A percentile compares a stretch with the other conserved stretches of the same genome.
phyloP scores from a whole-genome alignment of 2,797 vertebrate genomes.

The Poecilia gillii region DNA sequence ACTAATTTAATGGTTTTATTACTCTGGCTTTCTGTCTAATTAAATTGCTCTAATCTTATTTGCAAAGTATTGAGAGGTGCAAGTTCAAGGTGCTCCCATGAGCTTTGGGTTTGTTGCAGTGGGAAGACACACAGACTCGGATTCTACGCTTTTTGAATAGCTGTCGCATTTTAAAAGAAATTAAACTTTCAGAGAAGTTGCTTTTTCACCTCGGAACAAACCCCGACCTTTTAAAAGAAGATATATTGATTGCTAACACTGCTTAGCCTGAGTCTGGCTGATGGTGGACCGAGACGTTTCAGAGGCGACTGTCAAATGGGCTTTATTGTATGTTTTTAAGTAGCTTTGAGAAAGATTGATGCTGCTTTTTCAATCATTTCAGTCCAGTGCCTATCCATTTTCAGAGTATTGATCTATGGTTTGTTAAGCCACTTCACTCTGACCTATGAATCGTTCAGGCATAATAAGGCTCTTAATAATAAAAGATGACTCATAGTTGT shows the following conservation, averaged over 20 bases:
- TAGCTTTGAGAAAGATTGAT: background rate
- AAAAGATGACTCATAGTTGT: background rate
- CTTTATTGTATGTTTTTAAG: background rate
- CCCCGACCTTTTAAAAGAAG: background rate
- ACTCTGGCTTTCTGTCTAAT: slow-evolving; percentile 73
- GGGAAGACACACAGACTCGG: slow-evolving; percentile 19
- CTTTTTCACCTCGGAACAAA: background rate
- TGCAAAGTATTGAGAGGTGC: slow-evolving; percentile 73
- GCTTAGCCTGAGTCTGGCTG: slow-evolving; percentile 10
- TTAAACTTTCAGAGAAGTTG: slow-evolving; percentile 22
- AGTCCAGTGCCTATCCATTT: background rate
- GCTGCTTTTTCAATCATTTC: background rate
- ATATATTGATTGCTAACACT: background rate
- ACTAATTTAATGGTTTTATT: slow-evolving; percentile 80
- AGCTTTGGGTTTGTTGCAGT: slow-evolving; percentile 45
- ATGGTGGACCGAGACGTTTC: slow-evolving; percentile 28
- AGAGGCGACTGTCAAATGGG: slow-evolving; percentile 38
- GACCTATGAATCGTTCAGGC: background rate
- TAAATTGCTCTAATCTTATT: slow-evolving; percentile 80
- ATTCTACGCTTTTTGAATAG: background rate
- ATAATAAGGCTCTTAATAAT: background rate
- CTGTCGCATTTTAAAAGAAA: slow-evolving; percentile 24
- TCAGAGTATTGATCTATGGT: background rate
- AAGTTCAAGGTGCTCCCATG: slow-evolving; percentile 69
- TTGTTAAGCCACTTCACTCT: background rate